Conservation (phyloP, 2,797 vertebrate genomes). For the Chaetophractus vellerosus region DNA sequence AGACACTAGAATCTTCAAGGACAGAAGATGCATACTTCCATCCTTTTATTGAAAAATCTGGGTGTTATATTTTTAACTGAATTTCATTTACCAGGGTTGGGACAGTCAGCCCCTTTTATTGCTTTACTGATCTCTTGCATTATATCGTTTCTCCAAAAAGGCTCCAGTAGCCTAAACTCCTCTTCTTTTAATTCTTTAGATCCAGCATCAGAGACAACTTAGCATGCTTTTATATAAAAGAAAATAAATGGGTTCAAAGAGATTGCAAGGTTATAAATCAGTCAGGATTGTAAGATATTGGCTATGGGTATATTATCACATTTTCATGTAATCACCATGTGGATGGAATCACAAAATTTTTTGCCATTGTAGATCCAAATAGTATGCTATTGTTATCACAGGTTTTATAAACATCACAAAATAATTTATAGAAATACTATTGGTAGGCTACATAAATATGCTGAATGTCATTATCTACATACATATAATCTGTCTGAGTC, state of each 20-base stretch:
- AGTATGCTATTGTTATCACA: conserved; percentile 62
- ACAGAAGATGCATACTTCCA: conserved; percentile 41
- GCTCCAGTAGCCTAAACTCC: conserved; percentile 58
- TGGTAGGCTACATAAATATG: conserved; percentile 37
- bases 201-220: conserved; percentile 44
- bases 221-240: conserved; percentile 81
- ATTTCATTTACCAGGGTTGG: conserved; percentile 72
- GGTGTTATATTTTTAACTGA: conserved; percentile 73
- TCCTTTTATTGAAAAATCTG: conserved; percentile 75
- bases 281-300: conserved; percentile 76
- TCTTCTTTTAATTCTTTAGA: conserved; percentile 78
- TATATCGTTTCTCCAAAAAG: conserved; percentile 74
- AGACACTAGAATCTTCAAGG: conserved; percentile 77
- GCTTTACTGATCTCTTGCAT: conserved; percentile 76
- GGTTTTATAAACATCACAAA: conserved; percentile 56
- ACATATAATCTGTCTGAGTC: conserved; percentile 1
- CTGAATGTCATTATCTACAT: conserved; percentile 1
- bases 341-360: conserved; percentile 76
- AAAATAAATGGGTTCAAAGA: conserved; percentile 83
- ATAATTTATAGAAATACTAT: conserved; percentile 66
- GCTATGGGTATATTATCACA: conserved; percentile 64
- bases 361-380: conserved; percentile 68
- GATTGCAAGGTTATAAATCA: conserved; percentile 85
- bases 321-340: conserved; percentile 67
- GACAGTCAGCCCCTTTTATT: conserved; percentile 80